Evolutionary conservation across 2,888 invertebrate species (phyloP), one percentile per base, ranked within the genome.

Genomic region (Flexamia atlantica): DNA sequence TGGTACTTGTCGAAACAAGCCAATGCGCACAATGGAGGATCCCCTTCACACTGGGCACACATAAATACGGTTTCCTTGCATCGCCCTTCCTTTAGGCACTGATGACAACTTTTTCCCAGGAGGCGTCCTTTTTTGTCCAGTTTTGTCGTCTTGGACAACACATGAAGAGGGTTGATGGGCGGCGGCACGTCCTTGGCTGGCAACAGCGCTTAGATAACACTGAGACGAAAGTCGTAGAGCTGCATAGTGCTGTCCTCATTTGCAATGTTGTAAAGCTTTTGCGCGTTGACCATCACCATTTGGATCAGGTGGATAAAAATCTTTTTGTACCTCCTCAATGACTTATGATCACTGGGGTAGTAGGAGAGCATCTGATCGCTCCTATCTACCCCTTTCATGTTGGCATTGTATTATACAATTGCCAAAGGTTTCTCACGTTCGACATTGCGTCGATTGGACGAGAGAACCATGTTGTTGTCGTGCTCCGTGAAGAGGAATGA

Each of bases 41-140:
- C 36, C 5, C 36, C 36, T 4, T 4, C 5, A 9, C 36, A 36
- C 4, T 36, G 36, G 5, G 36, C 36, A 36, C 36, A 36, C 4
- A 36, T 36, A 36, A 7, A 36, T 9, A 36, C 36, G 5, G 36
- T 36, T 36, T 4, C 4, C 12, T 53, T 68, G 4, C 68, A 4
- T 4, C 23, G 7, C 23, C 68, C 68, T 68, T 68, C 17, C 25
- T 68, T 68, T 3, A 68, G 68, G 68, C 68, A 68, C 68, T 68
- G 68, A 68, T 17, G 32, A 68, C 68, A 68, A 12, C 68, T 68
- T 68, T 68, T 68, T n/a, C 68, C 68, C 20, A 68, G 68, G 25
- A 68, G 68, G 7, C 32, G 5, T 4, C 68, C 68, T 68, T 68
- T n/a, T n/a, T 68, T 68, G 68, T 68, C 68, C 3, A 68, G 32